Evolutionary conservation across 2,888 invertebrate genomes (phyloP).

Genomic region (Nymphalis urticae): DNA sequence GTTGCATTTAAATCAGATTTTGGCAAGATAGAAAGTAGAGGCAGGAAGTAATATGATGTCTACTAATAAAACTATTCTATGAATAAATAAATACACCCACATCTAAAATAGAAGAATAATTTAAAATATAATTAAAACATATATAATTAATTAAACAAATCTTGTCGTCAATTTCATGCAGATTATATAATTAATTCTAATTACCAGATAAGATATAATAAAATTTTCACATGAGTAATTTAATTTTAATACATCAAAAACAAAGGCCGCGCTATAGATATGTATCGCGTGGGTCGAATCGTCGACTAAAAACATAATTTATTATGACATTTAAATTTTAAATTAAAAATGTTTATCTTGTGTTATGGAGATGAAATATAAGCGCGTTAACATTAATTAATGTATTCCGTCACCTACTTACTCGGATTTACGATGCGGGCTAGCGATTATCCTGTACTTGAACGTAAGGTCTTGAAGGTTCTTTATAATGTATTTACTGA

Average conservation of each 20-base stretch:
- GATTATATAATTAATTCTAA: neutral
- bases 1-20: no score
- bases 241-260: conserved; percentile 16
- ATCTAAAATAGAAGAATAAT: no score
- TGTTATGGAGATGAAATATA: conserved; percentile 55
- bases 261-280: conserved; percentile 41
- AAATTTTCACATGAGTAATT: conserved; percentile 5
- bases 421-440: conserved; percentile 43
- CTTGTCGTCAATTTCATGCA: neutral
- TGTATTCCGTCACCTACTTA: conserved; percentile 63
- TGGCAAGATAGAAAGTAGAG: no score
- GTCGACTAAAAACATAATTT: conserved; percentile 54
- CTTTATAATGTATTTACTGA: neutral
- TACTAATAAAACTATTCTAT: no score
- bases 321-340: conserved; percentile 56
- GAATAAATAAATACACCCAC: no score
- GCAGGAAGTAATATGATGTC: no score
- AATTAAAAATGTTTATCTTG: conserved; percentile 49
- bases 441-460: conserved; percentile 8
- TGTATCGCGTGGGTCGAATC: conserved; percentile 52
- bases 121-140: neutral
- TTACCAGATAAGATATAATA: neutral
- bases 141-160: conserved; percentile 6
- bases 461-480: conserved; percentile 1
- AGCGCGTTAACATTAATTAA: conserved; percentile 49